These are phyloP conservation scores for Dermatophagoides farinae DNA, from an alignment of 1,140 invertebrate genomes.

Conservation along the genomic window DNA sequence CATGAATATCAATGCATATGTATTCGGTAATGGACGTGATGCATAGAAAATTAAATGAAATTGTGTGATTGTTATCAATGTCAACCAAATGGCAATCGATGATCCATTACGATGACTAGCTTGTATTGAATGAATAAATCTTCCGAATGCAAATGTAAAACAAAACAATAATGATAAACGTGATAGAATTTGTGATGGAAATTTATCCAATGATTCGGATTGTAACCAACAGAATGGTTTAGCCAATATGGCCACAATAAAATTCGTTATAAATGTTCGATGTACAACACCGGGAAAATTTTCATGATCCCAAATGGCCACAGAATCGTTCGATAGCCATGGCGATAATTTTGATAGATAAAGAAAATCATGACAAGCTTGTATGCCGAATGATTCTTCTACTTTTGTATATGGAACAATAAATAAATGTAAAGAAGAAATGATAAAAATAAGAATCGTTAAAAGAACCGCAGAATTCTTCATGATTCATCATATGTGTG, in stretches of 20 bases:
- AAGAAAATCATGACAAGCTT: slow-evolving; percentile 91
- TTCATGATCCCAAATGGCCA: not conserved
- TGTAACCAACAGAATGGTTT: not conserved
- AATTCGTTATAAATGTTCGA: slow-evolving; percentile 77
- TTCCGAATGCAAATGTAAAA: slow-evolving; percentile 49
- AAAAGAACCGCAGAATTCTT: not conserved
- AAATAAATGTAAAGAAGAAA: not conserved
- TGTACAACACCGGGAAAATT: slow-evolving; percentile 49
- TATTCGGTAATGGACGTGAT: slow-evolving; percentile 82
- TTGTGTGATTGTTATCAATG: slow-evolving; percentile 64
- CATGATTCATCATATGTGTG: not conserved
- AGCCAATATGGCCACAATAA: slow-evolving; percentile 42
- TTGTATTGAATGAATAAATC: slow-evolving; percentile 33
- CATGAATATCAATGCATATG: slow-evolving; percentile 79
- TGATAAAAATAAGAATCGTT: not conserved
- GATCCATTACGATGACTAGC: slow-evolving; percentile 38
- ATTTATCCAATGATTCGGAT: slow-evolving; percentile 2
- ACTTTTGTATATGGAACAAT: slow-evolving; percentile 80
- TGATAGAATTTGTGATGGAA: slow-evolving; percentile 12
- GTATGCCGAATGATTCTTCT: slow-evolving; percentile 96
- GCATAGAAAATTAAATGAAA: slow-evolving; percentile 97
- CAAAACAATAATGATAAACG: slow-evolving; percentile 38
- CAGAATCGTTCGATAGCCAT: not conserved
- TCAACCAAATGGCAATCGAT: slow-evolving; percentile 55
- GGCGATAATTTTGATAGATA: slow-evolving; percentile 36